Evolutionary conservation across 2,113 vertebrate genomes (phyloP).

Genomic region (Scartelaos histophorus): DNA sequence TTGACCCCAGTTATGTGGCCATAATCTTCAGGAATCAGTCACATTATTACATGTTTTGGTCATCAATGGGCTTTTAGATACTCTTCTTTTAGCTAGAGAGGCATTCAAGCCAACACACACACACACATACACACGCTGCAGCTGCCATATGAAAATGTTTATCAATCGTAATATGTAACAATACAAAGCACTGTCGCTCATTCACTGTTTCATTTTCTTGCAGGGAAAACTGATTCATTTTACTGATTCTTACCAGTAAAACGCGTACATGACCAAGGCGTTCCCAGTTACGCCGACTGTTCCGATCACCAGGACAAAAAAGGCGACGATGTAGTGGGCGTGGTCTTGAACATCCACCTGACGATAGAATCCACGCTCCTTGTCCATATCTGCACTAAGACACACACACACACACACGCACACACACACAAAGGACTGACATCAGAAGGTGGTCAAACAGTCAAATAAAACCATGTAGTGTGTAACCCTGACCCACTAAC

Average conservation of each 20-base stretch:
- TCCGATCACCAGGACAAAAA: constrained; percentile 87
- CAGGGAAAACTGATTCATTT: too few species aligned
- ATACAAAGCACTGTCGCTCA: not conserved
- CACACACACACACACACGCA: constrained; percentile 12
- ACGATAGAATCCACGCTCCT: constrained; percentile 69
- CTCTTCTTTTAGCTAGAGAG: too few species aligned
- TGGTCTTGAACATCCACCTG: constrained; percentile 87
- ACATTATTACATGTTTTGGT: not conserved
- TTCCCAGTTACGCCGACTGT: constrained; percentile 88
- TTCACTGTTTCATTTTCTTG: not conserved
- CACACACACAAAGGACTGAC: constrained; percentile 15
- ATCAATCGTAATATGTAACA: too few species aligned
- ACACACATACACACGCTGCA: too few species aligned
- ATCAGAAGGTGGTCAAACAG: not conserved
- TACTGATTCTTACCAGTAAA: constrained; percentile 86
- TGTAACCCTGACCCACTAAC: constrained; percentile 20
- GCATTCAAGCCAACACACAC: not conserved
- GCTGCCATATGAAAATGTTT: too few species aligned
- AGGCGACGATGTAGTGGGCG: constrained; percentile 86
- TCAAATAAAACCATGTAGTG: not conserved
- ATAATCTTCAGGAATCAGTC: not conserved
- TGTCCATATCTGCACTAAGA: constrained; percentile 69
- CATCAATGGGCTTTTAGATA: not conserved
- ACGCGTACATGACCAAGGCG: constrained; percentile 92
- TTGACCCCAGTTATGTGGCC: not conserved